Base-by-base conservation (phyloP, 2,113 vertebrate genomes). In the Cyanoliseus patagonus region DNA sequence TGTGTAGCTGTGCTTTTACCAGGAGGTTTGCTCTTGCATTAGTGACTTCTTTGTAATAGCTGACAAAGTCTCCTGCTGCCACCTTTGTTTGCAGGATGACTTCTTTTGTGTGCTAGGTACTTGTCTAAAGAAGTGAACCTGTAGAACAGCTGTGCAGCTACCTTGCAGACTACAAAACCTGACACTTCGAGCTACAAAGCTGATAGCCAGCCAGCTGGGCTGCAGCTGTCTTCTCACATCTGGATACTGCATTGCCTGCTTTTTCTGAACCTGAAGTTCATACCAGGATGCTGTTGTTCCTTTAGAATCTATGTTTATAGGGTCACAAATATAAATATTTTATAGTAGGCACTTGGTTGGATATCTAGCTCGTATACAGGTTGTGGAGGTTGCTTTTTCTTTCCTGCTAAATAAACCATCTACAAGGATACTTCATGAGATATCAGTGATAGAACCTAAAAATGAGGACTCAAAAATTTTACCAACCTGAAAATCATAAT, bases 401-500 rank as follows among this genome's bases (percentile, higher is more conserved):
- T 86, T 63, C 51, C 64, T 75, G 61, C 27, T 81, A 35, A 91
- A 83, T 82, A 77, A 93, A 42, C n/a, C 31, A 39, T 72, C 35
- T 66, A 13, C 39, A 80, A 53, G 41, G 89, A 85, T 47, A 82
- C 35, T 51, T 37, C 27, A 3, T 25, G 30, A 79, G 51, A 27
- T 63, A 76, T 79, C 64, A 33, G 17, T 35, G 61, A 37, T 59
- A 19, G 17, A 30, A 6, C 11, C 25, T 42, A 12, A 86, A 85
- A 53, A 35, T 13, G 33, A 67, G 13, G 27, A 41, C 15, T 3
- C 9, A 28, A 24, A 42, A 24, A 59, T 92, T 85, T 70, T 79
- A 64, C 39, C 23, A 52, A 12, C n/a, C 10, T 46, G 19, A 69
- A 88, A 70, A 75, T 64, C 0, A 0, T 57, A 0, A 1, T 83